Evolutionary conservation across 2,797 vertebrate genomes (phyloP).

Genomic region (Pipistrellus pygmaeus): DNA sequence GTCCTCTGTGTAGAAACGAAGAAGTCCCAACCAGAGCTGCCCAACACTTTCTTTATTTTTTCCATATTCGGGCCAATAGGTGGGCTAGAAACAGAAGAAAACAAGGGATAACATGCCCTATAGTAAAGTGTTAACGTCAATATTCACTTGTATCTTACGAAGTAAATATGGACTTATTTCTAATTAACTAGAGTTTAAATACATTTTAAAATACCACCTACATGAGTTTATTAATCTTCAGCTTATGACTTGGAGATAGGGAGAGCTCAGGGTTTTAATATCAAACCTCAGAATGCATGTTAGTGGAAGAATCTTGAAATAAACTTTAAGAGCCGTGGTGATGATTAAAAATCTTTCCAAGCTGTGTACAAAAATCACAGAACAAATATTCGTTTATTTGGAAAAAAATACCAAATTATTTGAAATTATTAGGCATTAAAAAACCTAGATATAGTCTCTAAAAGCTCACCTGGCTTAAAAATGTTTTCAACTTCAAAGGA

Average conservation of each 20-base stretch:
- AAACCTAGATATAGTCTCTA: conserved; percentile 11
- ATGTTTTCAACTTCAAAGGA: conserved; percentile 43
- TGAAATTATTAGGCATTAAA: conserved; percentile 46
- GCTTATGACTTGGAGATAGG: background rate
- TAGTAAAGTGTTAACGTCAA: conserved; percentile 19
- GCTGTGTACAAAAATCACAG: background rate
- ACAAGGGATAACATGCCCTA: background rate
- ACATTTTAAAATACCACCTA: conserved; percentile 22
- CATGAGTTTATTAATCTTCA: conserved; percentile 11
- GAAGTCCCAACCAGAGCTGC: conserved; percentile 96
- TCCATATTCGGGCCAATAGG: conserved; percentile 91
- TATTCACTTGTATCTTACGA: background rate
- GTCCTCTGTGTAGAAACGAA: conserved; percentile 97
- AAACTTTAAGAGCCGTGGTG: conserved; percentile 16
- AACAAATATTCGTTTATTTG: background rate
- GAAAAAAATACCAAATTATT: conserved; percentile 31
- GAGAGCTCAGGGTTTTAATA: conserved; percentile 20
- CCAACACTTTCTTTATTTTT: conserved; percentile 94
- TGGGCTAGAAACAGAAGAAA: conserved; percentile 87
- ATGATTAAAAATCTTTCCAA: conserved; percentile 43
- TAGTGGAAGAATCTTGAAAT: conserved; percentile 4
- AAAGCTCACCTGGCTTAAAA: conserved; percentile 51
- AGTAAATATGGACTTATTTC: conserved; percentile 47
- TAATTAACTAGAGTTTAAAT: conserved; percentile 40
- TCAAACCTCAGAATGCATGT: background rate